Evolutionary conservation across 2,797 vertebrate genomes (phyloP).

Genomic region (Picus viridis): DNA sequence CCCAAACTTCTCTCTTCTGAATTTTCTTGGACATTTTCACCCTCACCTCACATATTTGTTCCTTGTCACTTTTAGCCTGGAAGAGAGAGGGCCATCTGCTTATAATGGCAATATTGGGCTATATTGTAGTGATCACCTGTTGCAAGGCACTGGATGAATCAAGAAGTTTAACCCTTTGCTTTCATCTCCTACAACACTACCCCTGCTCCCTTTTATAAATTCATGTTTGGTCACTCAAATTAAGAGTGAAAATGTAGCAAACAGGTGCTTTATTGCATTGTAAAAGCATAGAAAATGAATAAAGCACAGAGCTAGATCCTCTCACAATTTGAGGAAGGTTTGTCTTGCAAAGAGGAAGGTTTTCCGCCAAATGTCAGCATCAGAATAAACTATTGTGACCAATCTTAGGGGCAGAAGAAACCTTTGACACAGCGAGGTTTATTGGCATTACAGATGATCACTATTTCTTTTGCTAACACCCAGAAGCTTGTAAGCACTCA

Average conservation of each 20-base stretch:
- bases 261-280: background rate
- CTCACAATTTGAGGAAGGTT: background rate
- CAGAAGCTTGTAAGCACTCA: background rate
- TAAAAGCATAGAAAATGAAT: background rate
- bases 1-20: background rate
- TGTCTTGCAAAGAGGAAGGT: background rate
- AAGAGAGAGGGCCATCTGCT: background rate
- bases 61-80: background rate
- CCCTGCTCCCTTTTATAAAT: background rate
- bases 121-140: background rate
- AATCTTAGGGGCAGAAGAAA: background rate
- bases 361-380: background rate
- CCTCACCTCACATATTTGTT: background rate
- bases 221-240: background rate
- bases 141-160: background rate
- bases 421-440: background rate
- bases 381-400: background rate
- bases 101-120: background rate
- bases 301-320: background rate
- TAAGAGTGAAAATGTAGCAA: background rate
- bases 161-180: background rate
- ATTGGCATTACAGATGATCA: background rate
- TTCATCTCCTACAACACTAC: background rate
- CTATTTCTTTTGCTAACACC: background rate
- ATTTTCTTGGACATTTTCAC: constrained; percentile 4